phyloP scores from a whole-genome alignment of 2,113 vertebrate genomes.

The Cyrtonyx montezumae region DNA sequence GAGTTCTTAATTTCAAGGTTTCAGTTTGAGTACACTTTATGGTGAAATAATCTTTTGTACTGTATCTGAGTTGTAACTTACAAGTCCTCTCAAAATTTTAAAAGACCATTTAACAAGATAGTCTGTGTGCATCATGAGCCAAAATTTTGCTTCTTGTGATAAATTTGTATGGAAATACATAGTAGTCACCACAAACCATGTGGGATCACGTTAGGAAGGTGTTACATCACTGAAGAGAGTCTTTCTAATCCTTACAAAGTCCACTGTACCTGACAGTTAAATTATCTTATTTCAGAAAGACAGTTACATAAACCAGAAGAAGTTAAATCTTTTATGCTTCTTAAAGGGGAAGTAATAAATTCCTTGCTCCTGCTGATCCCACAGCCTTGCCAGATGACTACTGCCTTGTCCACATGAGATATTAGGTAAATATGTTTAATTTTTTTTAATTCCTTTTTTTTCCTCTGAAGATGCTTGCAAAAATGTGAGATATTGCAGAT shows the following conservation, averaged over 20 bases:
- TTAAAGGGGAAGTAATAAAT: background rate
- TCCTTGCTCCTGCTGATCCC: background rate
- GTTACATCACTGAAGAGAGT: background rate
- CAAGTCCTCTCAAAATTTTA: background rate
- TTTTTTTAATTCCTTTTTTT: background rate
- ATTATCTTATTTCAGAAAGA: background rate
- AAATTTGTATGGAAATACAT: background rate
- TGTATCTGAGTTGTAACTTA: background rate
- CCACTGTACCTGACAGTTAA: background rate
- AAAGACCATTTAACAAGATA: background rate
- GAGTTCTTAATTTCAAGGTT: background rate
- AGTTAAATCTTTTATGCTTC: background rate
- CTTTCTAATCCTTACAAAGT: background rate
- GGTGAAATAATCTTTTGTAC: background rate
- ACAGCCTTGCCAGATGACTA: background rate
- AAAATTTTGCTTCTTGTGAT: background rate
- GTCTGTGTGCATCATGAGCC: background rate
- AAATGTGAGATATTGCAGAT: background rate
- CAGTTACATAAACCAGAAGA: background rate
- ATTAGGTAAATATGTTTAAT: background rate
- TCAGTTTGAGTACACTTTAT: background rate
- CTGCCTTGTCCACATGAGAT: background rate
- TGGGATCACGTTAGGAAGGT: background rate
- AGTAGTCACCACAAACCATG: background rate
- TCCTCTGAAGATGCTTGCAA: background rate